Base-by-base conservation (phyloP, 1,140 invertebrate genomes). In the Leptinotarsa defecta region DNA sequence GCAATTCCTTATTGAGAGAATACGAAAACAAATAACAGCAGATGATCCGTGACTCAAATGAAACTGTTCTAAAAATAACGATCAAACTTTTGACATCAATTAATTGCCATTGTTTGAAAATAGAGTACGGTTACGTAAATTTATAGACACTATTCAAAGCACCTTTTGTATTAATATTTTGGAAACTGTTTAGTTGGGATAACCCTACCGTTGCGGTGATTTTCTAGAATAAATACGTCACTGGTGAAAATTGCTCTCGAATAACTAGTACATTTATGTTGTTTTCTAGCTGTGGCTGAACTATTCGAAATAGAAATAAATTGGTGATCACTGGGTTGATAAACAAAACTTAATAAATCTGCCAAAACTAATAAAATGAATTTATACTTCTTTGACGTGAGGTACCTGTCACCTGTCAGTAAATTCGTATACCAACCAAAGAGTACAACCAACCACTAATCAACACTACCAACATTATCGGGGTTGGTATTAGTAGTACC, bases 181-280 rank as follows among this genome's bases (percentile, higher is more conserved):
- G 15, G 1, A 65, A 65, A 65, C 19, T 65, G 22, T 27, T 13
- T 24, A 22, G 19, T 22, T 22, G 20, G 20, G 20, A 17, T 71
- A 71, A 71, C 69, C 48, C 49, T 71, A 65, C 6, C 4, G 15
- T 6, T 15, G 20, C 3, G 19, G 20, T 22, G 20, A 24, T 34
- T 34, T 65, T 65, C 64, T 65, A 65, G 64, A 65, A 65, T 65
- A 65, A 65, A 65, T 65, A 65, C 64, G 64, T 65, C 64, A 65
- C 20, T 22, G 64, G 19, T 2, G n/a, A 15, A 24, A 20, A 34
- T 8, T 65, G 52, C 0, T 17, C 15, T 57, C 1, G 15, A n/a
- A 17, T 57, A 57, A 17, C 15, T 57, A 0, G 4, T 13, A 57
- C 17, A n/a, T 57, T 4, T 57, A 0, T 6, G 13, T 57, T 57